phyloP scores from a whole-genome alignment of 2,888 invertebrate genomes.

The Yponomeuta evonymella region DNA sequence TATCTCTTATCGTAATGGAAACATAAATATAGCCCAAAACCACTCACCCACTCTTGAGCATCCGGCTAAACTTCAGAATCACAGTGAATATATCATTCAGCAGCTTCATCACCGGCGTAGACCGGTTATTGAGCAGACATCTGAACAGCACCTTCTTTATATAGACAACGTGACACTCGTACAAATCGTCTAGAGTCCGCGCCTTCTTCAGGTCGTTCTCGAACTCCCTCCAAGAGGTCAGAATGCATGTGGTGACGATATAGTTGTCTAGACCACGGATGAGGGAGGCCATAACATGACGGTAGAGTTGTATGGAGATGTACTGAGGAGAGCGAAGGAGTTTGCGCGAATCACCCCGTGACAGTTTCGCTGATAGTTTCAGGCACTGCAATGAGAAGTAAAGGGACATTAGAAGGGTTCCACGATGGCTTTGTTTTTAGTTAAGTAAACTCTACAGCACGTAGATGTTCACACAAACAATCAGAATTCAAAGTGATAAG shows the following conservation, averaged over 20 bases:
- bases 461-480: too few relatives aligned
- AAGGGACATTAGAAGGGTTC: background rate
- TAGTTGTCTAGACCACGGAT: slow-evolving; percentile 85
- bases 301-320: slow-evolving; percentile 81
- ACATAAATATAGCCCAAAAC: background rate
- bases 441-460: too few relatives aligned
- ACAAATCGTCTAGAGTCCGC: slow-evolving; percentile 82
- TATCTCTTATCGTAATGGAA: too few relatives aligned
- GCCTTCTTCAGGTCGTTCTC: slow-evolving; percentile 80
- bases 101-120: slow-evolving; percentile 80
- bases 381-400: slow-evolving; percentile 57
- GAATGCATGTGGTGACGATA: slow-evolving; percentile 84
- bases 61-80: slow-evolving; percentile 81
- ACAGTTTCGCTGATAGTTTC: slow-evolving; percentile 76
- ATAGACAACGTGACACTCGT: slow-evolving; percentile 82
- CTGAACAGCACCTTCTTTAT: slow-evolving; percentile 85
- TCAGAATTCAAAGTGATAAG: too few relatives aligned
- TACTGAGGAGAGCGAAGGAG: slow-evolving; percentile 80
- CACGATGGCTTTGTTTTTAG: background rate
- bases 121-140: slow-evolving; percentile 83
- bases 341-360: slow-evolving; percentile 55
- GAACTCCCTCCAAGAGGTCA: slow-evolving; percentile 84
- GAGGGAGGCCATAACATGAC: slow-evolving; percentile 86
- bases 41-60: slow-evolving; percentile 70
- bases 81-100: slow-evolving; percentile 84